Evolutionary conservation across 2,888 invertebrate species (phyloP).

Genomic region (Drosophila multiciliata): DNA sequence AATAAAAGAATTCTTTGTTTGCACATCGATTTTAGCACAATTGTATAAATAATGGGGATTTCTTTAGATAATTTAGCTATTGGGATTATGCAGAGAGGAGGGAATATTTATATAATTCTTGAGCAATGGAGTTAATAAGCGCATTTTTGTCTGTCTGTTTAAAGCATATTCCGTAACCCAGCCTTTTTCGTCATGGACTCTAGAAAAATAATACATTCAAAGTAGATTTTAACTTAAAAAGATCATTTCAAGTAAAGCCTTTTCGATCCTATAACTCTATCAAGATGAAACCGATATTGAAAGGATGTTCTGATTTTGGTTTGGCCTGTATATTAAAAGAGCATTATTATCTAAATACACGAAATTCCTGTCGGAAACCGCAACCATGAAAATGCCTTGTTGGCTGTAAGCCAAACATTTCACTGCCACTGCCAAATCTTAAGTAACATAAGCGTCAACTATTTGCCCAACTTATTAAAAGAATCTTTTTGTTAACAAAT

Average conservation of each 20-base stretch:
- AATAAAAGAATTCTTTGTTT: neutral
- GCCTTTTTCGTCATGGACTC: neutral
- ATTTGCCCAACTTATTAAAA: neutral
- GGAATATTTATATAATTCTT: neutral
- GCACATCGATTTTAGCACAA: conserved; percentile 7
- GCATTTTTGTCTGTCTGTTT: neutral
- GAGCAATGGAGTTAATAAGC: neutral
- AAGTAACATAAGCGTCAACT: neutral
- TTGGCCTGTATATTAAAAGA: neutral
- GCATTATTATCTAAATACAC: neutral
- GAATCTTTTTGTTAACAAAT: neutral
- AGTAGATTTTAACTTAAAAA: neutral
- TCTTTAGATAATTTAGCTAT: conserved; percentile 15
- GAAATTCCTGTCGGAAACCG: neutral
- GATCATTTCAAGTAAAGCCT: neutral
- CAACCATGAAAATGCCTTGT: neutral
- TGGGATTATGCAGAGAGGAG: neutral
- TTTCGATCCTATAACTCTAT: neutral
- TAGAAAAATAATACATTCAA: neutral
- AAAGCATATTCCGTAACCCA: neutral
- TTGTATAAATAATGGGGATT: conserved; percentile 2
- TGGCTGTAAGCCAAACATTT: neutral
- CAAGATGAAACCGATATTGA: neutral
- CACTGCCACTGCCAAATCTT: neutral
- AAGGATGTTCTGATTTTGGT: neutral